Conservation (phyloP, 2,797 vertebrate genomes). For the Typhlichthys subterraneus region DNA sequence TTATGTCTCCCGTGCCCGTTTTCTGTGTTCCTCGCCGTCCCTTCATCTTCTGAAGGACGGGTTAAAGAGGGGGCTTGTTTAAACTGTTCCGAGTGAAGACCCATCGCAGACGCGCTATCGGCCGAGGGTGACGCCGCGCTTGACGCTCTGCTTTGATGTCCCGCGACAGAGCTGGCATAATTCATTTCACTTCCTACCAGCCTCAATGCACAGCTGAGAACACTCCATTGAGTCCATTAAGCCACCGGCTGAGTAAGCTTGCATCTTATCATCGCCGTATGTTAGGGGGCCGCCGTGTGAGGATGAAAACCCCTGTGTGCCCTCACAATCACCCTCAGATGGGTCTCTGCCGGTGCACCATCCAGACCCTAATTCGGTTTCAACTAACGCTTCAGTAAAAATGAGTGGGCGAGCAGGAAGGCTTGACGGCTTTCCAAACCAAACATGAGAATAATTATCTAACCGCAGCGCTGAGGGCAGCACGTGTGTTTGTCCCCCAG, state of each 20-base stretch:
- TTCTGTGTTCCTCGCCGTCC: slow-evolving; percentile 57
- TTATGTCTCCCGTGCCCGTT: slow-evolving; percentile 45
- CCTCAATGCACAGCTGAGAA: slow-evolving; percentile 43
- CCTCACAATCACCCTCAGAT: slow-evolving; percentile 4
- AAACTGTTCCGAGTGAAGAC: slow-evolving; percentile 53
- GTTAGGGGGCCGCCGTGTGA: slow-evolving; percentile 21
- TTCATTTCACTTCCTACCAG: slow-evolving; percentile 38
- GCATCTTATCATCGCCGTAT: slow-evolving; percentile 11
- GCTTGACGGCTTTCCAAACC: slow-evolving; percentile 31
- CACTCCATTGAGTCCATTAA: slow-evolving; percentile 29
- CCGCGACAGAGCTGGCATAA: slow-evolving; percentile 13
- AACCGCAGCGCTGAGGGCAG: slow-evolving; percentile 21
- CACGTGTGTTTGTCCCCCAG: slow-evolving; percentile 15
- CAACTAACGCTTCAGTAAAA: slow-evolving; percentile 10
- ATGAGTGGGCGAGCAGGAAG: slow-evolving; percentile 26
- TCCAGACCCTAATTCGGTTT: slow-evolving; percentile 20
- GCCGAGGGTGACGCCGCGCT: slow-evolving; percentile 54
- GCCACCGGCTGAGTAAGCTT: slow-evolving; percentile 24
- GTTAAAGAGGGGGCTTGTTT: slow-evolving; percentile 55
- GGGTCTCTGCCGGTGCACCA: neutral
- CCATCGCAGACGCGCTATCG: slow-evolving; percentile 47
- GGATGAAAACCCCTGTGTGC: slow-evolving; percentile 21
- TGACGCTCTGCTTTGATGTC: slow-evolving; percentile 62
- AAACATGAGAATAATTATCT: slow-evolving; percentile 38
- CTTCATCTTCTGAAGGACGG: slow-evolving; percentile 64